Evolutionary conservation across 2,797 vertebrate genomes (phyloP).

Genomic region (Selene dorsalis): DNA sequence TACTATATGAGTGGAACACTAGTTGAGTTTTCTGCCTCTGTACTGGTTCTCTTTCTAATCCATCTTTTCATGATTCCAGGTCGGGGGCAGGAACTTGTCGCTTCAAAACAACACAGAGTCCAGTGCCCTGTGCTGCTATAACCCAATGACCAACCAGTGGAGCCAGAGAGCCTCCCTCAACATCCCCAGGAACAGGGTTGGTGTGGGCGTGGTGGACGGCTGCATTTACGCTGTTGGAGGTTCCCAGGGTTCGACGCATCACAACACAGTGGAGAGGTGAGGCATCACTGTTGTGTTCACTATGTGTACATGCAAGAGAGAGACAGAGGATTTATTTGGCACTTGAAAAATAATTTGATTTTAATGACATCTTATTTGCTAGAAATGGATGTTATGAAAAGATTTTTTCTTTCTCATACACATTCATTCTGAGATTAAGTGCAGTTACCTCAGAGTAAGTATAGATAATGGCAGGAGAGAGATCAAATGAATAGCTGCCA

Average conservation of each 20-base stretch:
- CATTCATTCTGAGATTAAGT: constrained; percentile 26
- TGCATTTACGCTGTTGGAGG: constrained; percentile 88
- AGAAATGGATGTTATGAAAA: constrained; percentile 21
- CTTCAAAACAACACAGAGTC: constrained; percentile 84
- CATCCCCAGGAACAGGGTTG: constrained; percentile 86
- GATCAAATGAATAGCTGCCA: constrained; percentile 47
- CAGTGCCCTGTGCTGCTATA: constrained; percentile 85
- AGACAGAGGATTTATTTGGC: constrained; percentile 17
- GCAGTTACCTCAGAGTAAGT: constrained; percentile 26
- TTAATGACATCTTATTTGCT: constrained; percentile 44
- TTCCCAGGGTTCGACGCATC: constrained; percentile 85
- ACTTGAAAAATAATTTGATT: constrained; percentile 43
- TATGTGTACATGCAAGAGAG: background rate
- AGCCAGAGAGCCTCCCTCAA: constrained; percentile 82
- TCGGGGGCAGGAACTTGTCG: constrained; percentile 86
- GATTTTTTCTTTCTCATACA: background rate
- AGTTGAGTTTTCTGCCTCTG: background rate
- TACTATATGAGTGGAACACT: background rate
- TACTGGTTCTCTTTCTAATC: background rate
- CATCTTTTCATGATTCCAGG: constrained; percentile 45
- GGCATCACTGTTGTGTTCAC: background rate
- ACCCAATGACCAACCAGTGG: constrained; percentile 90
- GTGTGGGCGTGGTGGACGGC: constrained; percentile 84
- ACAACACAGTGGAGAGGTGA: constrained; percentile 87
- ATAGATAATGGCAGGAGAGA: constrained; percentile 36